Percentiles rank a stretch among this genome's conserved stretches.
These are phyloP conservation scores for Guaruba guarouba DNA, from an alignment of 2,113 vertebrate genomes.

Conservation along the genomic window DNA sequence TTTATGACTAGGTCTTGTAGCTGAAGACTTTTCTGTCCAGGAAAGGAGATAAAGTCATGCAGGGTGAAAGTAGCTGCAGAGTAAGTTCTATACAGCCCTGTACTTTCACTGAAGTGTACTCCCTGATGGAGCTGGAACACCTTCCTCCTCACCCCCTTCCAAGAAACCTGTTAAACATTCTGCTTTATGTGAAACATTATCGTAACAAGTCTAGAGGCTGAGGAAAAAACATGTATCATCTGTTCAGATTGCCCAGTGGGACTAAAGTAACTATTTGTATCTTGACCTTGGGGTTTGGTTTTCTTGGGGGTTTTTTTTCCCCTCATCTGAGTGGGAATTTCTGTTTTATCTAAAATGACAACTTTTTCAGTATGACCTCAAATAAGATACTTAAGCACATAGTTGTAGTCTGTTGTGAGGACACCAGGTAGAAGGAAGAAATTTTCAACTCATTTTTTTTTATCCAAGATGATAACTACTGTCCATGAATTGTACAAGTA, in stretches of 20 bases:
- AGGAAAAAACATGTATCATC: background rate
- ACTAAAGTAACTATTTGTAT: background rate
- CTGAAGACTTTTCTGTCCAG: background rate
- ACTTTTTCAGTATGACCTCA: background rate
- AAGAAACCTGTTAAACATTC: background rate
- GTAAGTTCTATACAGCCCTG: background rate
- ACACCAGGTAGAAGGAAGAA: background rate
- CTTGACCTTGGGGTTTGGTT: background rate
- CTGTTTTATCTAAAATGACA: background rate
- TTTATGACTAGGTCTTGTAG: background rate
- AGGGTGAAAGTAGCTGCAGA: background rate
- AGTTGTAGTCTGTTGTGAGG: background rate
- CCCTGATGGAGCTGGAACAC: background rate
- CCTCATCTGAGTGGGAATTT: background rate
- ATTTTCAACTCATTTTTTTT: background rate
- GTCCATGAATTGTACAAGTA: background rate
- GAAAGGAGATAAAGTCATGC: background rate
- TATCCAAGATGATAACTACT: background rate
- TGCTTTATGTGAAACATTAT: background rate
- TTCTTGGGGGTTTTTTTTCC: background rate
- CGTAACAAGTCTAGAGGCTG: background rate
- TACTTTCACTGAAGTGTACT: background rate
- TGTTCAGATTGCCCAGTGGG: background rate
- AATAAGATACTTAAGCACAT: background rate
- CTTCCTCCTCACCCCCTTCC: fast-evolving